Percentiles rank a stretch among this genome's conserved stretches.
phyloP scores from a whole-genome alignment of 1,140 invertebrate species.

The Lordiphosa clarofinis region DNA sequence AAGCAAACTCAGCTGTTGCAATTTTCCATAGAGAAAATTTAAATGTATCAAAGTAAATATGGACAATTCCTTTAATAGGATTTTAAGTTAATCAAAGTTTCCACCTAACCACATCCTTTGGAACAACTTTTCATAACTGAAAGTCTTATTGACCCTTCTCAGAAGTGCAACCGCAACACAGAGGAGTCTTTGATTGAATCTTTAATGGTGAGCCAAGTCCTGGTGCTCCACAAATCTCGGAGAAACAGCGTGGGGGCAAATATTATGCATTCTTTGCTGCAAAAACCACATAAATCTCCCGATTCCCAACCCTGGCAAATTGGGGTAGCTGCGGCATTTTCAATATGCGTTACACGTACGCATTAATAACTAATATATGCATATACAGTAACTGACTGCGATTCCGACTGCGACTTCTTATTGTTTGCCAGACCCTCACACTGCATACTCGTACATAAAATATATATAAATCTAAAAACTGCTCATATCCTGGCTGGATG shows the following conservation, averaged over 20 bases:
- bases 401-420: conserved; percentile 41
- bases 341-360: conserved; percentile 74
- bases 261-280: conserved; percentile 75
- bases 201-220: conserved; percentile 64
- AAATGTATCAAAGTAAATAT: not conserved
- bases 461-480: conserved; percentile 67
- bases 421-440: conserved; percentile 53
- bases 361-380: conserved; percentile 78
- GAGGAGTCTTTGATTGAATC: conserved; percentile 55
- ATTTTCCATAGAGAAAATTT: not conserved
- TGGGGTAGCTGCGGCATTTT: conserved; percentile 59
- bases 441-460: conserved; percentile 8
- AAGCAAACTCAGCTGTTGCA: too few species aligned
- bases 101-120: conserved; percentile 35
- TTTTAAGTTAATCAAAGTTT: too few species aligned
- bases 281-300: conserved; percentile 76
- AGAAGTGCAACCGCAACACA: conserved; percentile 48
- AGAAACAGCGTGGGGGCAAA: conserved; percentile 39
- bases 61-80: too few species aligned
- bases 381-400: conserved; percentile 63
- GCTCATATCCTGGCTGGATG: conserved; percentile 48
- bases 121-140: conserved; percentile 37
- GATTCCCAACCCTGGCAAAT: conserved; percentile 36
- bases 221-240: conserved; percentile 62
- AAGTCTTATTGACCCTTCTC: conserved; percentile 10